Base-by-base conservation (phyloP, 2,113 vertebrate genomes). In the Notiomystis cincta region DNA sequence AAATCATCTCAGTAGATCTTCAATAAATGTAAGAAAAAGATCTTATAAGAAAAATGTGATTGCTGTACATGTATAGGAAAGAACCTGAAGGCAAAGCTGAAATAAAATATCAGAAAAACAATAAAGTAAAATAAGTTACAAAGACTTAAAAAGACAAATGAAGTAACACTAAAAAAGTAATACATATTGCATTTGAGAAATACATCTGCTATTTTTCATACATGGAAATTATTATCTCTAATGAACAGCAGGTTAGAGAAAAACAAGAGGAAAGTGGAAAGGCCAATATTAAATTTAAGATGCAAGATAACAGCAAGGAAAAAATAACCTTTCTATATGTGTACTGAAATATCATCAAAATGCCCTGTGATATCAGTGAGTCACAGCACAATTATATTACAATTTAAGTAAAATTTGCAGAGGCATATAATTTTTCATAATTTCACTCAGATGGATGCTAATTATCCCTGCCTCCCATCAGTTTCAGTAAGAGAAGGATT, bases 161-260 rank as follows among this genome's bases (percentile, higher is more conserved):
- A 48, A 58, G 23, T 50, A 81, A 56, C 3, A 44, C 21, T 15
- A 3, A 72, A 57, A 47, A 37, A 19, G 11, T 33, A 72, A 21
- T n/a, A 50, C 0, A 0, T 6, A 28, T 23, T 79, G 12, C 10
- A 45, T 69, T 53, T 67, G 15, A 8, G 17, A 18, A 60, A 66
- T 75, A 56, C 5, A 37, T 18, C 1, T 71, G 20, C 5, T 78
- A 25, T 24, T 84, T 85, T 72, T 50, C 6, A 3, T 69, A 82
- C 11, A 12, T 17, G 7, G 37, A 22, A 56, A 87, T 70, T 82
- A 40, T 57, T 70, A 82, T 81, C 28, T 50, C 6, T 54, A 73
- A 73, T 31, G 40, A 92, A 45, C 14, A 71, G 25, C 14, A 89
- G 8, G 38, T 47, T 83, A 70, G 19, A 69, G 42, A 66, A 85